phyloP scores from a whole-genome alignment of 30 jellyfish, hydroid and myxozoan species.

The Nemopilema nomurai region DNA sequence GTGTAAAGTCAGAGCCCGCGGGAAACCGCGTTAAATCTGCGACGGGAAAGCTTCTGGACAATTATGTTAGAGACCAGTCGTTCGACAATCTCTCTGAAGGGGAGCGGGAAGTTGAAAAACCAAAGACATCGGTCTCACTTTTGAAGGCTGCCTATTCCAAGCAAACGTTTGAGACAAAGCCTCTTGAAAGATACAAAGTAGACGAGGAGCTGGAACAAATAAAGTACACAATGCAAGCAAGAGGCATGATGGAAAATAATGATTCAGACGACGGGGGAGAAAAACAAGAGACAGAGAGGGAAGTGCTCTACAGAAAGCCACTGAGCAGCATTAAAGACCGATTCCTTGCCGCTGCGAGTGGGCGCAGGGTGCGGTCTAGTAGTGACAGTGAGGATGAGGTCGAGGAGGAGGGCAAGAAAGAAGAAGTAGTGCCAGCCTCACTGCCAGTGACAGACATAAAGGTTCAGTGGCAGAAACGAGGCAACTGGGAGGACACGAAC shows the following conservation, averaged over 20 bases:
- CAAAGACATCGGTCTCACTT: slow-evolving; percentile 47
- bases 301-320: slow-evolving; percentile 52
- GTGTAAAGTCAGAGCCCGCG: slow-evolving; percentile 56
- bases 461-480: slow-evolving; percentile 46
- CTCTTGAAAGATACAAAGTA: slow-evolving; percentile 54
- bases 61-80: slow-evolving; percentile 61
- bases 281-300: slow-evolving; percentile 24
- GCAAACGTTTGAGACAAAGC: slow-evolving; percentile 24
- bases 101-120: slow-evolving; percentile 19
- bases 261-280: slow-evolving; percentile 20
- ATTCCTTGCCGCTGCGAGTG: slow-evolving; percentile 73
- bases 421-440: slow-evolving; percentile 41
- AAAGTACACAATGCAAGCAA: slow-evolving; percentile 35
- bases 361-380: slow-evolving; percentile 40
- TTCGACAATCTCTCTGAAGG: slow-evolving; percentile 37
- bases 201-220: slow-evolving; percentile 60
- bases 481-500: slow-evolving; percentile 29
- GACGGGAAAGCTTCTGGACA: slow-evolving; percentile 57
- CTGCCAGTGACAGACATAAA: slow-evolving; percentile 40
- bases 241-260: slow-evolving; percentile 41
- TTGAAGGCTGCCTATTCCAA: slow-evolving; percentile 49
- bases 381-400: slow-evolving; percentile 65
- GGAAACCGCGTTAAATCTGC: slow-evolving; percentile 64
- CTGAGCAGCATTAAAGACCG: slow-evolving; percentile 63
- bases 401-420: slow-evolving; percentile 35